Evolutionary conservation across 1,140 invertebrate genomes (phyloP).

Genomic region (Drosophila baimaii): DNA sequence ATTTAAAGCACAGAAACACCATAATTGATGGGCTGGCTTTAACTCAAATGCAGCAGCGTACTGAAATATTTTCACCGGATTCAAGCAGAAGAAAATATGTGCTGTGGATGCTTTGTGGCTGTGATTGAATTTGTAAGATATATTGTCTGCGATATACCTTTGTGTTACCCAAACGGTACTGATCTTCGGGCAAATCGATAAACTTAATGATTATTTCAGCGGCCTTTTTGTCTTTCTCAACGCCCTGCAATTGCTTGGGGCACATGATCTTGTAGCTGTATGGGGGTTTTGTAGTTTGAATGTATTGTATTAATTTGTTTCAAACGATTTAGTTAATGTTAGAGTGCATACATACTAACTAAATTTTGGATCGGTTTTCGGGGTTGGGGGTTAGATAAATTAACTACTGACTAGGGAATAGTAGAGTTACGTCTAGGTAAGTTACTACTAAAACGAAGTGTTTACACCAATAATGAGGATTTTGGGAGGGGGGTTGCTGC

Average conservation of each 20-base stretch:
- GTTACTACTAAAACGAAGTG: slow-evolving; percentile 53
- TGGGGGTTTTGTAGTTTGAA: slow-evolving; percentile 61
- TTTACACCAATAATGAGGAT: slow-evolving; percentile 45
- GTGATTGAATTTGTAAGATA: slow-evolving; percentile 46
- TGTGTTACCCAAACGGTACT: slow-evolving; percentile 97
- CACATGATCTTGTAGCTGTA: slow-evolving; percentile 97
- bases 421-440: slow-evolving; percentile 61
- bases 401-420: slow-evolving; percentile 50
- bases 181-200: slow-evolving; percentile 94
- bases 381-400: slow-evolving; percentile 18
- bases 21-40: not conserved
- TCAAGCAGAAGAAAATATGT: slow-evolving; percentile 22
- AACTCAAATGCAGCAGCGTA: not conserved
- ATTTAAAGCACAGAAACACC: not conserved
- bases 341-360: slow-evolving; percentile 45
- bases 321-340: slow-evolving; percentile 53
- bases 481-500: slow-evolving; percentile 1
- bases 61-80: not conserved
- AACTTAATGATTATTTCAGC: slow-evolving; percentile 94
- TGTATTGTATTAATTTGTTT: slow-evolving; percentile 47
- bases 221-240: slow-evolving; percentile 91
- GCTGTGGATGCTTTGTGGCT: slow-evolving; percentile 27
- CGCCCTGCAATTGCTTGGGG: slow-evolving; percentile 90
- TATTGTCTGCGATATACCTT: slow-evolving; percentile 90
- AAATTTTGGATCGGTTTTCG: slow-evolving; percentile 18